These are phyloP conservation scores for rat (Rattus norvegicus) DNA, from an alignment of 2,113 vertebrate genomes.

Conservation along the genomic window GRCr8 NC_086037.1:43264501-43265000, in stretches of 20 bases:
- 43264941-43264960: slow-evolving; percentile 64
- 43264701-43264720: background rate
- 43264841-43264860: slow-evolving; percentile 29
- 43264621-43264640: no score
- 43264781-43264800: slow-evolving; percentile 14
- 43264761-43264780: background rate
- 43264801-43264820: slow-evolving; percentile 20
- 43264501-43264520: background rate
- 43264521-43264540: background rate
- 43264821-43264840: slow-evolving; percentile 50
- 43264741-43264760: slow-evolving; percentile 7
- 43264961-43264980: slow-evolving; percentile 34
- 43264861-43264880: slow-evolving; percentile 23
- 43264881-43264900: slow-evolving; percentile 24
- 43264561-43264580: background rate
- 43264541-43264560: background rate
- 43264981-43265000: slow-evolving; percentile 56
- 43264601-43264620: background rate
- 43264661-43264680: background rate
- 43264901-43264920: background rate
- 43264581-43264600: background rate
- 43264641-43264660: background rate
- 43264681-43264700: background rate
- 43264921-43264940: slow-evolving; percentile 57
- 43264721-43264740: slow-evolving; percentile 4